phyloP scores from a whole-genome alignment of 2,888 invertebrate genomes.

The Drosophila eohydei region DNA sequence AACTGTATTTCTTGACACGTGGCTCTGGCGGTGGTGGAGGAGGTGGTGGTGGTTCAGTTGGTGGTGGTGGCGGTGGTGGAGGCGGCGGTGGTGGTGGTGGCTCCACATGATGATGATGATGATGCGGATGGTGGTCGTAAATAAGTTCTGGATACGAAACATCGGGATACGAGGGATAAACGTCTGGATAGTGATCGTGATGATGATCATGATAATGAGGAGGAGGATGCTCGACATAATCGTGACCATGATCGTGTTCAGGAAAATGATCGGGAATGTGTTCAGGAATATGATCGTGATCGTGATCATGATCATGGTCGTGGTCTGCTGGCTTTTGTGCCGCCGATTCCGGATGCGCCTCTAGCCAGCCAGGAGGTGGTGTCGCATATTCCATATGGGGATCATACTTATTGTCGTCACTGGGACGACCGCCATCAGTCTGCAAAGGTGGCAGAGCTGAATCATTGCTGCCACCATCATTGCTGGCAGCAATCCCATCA shows the following conservation, averaged over 20 bases:
- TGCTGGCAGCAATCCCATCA: not conserved
- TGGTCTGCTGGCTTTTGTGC: constrained; percentile 67
- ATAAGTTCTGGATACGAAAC: constrained; percentile 59
- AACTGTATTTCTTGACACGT: constrained; percentile 87
- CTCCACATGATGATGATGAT: constrained; percentile 63
- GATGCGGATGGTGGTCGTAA: constrained; percentile 63
- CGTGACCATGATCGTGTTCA: constrained; percentile 81
- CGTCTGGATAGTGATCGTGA: constrained; percentile 51
- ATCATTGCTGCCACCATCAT: constrained; percentile 9
- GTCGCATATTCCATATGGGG: constrained; percentile 82
- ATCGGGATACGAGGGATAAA: constrained; percentile 74
- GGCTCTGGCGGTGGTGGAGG: constrained; percentile 78
- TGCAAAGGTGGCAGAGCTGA: constrained; percentile 47
- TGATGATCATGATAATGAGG: constrained; percentile 58
- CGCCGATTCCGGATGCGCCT: constrained; percentile 74
- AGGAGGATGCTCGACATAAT: constrained; percentile 55
- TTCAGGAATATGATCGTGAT: constrained; percentile 57
- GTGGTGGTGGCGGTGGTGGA: constrained; percentile 70
- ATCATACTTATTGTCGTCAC: constrained; percentile 74
- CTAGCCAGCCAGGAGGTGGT: constrained; percentile 83
- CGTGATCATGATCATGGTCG: constrained; percentile 53
- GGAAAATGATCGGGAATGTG: constrained; percentile 75
- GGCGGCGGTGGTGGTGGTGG: constrained; percentile 70
- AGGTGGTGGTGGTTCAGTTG: constrained; percentile 70
- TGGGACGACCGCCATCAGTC: constrained; percentile 43